Base-by-base conservation (phyloP, 2,888 invertebrate genomes). In the Tenthredo notha region DNA sequence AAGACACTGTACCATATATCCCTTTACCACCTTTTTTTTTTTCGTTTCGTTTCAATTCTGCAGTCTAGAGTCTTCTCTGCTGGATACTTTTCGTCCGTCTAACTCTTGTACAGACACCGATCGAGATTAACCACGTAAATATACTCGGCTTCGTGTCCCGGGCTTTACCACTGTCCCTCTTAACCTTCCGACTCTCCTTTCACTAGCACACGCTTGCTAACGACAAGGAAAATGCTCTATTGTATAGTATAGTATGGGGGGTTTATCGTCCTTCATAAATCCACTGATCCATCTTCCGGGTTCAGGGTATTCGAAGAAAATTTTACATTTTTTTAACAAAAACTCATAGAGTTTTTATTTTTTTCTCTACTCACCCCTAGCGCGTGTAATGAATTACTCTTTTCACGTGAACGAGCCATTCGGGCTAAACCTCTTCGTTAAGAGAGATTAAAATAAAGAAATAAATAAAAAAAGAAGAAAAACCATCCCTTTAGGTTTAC, bases 41-140 rank as follows among this genome's bases (percentile, higher is more conserved):
- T 43, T 65, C 80, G 61, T 25, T 61, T 12, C 25, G 25, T 25
- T 25, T 86, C 88, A 86, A 89, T 86, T 65, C 61, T 25, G 40
- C 40, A 29, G 15, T 18, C 80, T 54, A 2, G 25, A 29, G 65
- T 40, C 58, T 58, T 25, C 58, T 61, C 33, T 12, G 37, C 58
- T 25, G 12, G 25, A 65, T 21, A 29, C 82, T 82, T n/a, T 7
- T 7, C 37, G 7, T 85, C 86, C 67, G 78, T 70, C 86, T 4
- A 0, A 0, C 33, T 4, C 86, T 84, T 86, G 85, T 88, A 87
- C 85, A 85, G 75, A 54, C 75, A 47, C 21, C 87, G 92, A 92
- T 92, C 90, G 88, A 92, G 92, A 92, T 92, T 92, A 90, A 86
- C 88, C 92, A 92, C 92, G 92, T 88, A 92, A 92, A 92, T 88